These are phyloP conservation scores for Leptinotarsa defecta DNA, from an alignment of 1,140 invertebrate species.

Conservation along the genomic window DNA sequence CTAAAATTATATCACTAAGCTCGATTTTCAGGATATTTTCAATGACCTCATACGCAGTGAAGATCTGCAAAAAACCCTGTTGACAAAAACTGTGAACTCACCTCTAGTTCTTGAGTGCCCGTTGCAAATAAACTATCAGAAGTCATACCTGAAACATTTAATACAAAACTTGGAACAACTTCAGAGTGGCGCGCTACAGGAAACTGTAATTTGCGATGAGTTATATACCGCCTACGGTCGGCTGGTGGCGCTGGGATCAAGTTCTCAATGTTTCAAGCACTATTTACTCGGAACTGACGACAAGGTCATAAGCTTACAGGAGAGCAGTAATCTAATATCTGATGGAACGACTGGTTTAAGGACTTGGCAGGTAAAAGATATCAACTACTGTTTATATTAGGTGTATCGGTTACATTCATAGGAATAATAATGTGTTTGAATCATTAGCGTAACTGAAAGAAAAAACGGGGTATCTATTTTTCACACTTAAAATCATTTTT, in stretches of 20 bases:
- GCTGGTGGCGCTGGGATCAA: constrained; percentile 49
- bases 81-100: constrained; percentile 57
- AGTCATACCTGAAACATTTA: constrained; percentile 58
- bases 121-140: constrained; percentile 58
- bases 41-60: constrained; percentile 40
- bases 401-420: neutral
- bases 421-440: neutral
- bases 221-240: constrained; percentile 57
- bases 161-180: constrained; percentile 57
- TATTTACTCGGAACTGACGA: constrained; percentile 53
- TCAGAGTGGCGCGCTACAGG: constrained; percentile 16
- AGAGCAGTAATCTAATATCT: constrained; percentile 62
- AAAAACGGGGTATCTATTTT: too few relatives aligned
- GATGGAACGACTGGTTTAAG: constrained; percentile 64
- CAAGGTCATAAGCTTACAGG: constrained; percentile 57
- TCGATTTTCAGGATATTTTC: constrained; percentile 39
- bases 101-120: constrained; percentile 55
- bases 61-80: constrained; percentile 52
- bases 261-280: constrained; percentile 58
- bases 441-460: neutral
- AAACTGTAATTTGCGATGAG: constrained; percentile 55
- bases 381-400: neutral
- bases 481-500: too few relatives aligned
- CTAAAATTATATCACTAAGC: neutral
- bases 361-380: constrained; percentile 58